Percentiles rank a stretch among this genome's conserved stretches.
These are phyloP conservation scores for Drosophila saltans DNA, from an alignment of 1,140 invertebrate species.

Conservation along the genomic window DNA sequence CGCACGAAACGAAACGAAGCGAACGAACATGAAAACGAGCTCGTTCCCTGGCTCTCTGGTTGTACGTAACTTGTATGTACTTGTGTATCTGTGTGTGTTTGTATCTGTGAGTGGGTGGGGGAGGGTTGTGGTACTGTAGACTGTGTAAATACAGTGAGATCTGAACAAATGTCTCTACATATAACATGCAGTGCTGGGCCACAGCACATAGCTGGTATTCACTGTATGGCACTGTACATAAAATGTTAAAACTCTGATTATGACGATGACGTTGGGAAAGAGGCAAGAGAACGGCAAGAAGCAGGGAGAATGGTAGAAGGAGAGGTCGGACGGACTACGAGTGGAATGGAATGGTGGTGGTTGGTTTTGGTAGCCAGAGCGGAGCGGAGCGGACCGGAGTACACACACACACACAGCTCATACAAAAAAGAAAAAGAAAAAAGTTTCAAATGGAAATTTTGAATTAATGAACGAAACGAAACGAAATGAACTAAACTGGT, in stretches of 20 bases:
- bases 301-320: slow-evolving; percentile 18
- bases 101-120: slow-evolving; percentile 37
- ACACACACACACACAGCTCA: slow-evolving; percentile 35
- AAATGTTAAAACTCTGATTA: slow-evolving; percentile 82
- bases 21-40: slow-evolving; percentile 61
- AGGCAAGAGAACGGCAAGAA: slow-evolving; percentile 30
- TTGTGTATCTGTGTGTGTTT: slow-evolving; percentile 20
- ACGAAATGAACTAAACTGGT: slow-evolving; percentile 82
- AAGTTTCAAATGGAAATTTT: slow-evolving; percentile 82
- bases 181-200: neutral
- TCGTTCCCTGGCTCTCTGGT: slow-evolving; percentile 37
- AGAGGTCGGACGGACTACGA: slow-evolving; percentile 26
- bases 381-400: slow-evolving; percentile 64
- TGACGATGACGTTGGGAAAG: slow-evolving; percentile 68
- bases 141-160: slow-evolving; percentile 58
- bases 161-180: neutral
- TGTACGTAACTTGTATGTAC: slow-evolving; percentile 36
- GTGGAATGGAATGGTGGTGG: slow-evolving; percentile 3
- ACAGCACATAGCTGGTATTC: slow-evolving; percentile 3
- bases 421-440: slow-evolving; percentile 60
- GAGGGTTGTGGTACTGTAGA: slow-evolving; percentile 41
- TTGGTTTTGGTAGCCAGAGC: slow-evolving; percentile 50
- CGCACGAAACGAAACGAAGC: slow-evolving; percentile 45
- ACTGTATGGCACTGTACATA: slow-evolving; percentile 70
- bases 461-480: slow-evolving; percentile 82